These are phyloP conservation scores for Climacteris rufus DNA, from an alignment of 2,113 vertebrate species.

Conservation along the genomic window DNA sequence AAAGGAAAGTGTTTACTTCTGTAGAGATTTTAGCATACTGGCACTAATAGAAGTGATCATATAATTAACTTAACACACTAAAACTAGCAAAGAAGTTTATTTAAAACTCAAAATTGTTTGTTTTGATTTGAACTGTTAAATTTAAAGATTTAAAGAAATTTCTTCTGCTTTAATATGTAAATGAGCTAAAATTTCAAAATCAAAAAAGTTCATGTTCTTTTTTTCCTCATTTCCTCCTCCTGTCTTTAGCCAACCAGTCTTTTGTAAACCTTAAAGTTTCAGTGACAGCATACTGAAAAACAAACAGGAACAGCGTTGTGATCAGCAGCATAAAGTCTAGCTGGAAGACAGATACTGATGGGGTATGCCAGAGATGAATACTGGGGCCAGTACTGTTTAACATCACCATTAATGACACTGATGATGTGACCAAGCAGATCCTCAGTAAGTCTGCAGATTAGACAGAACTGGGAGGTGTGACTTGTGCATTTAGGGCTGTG, in stretches of 20 bases:
- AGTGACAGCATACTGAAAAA: background rate
- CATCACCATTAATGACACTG: background rate
- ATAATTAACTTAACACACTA: background rate
- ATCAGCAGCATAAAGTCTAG: background rate
- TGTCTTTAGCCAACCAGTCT: background rate
- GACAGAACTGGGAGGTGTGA: background rate
- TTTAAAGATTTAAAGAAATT: background rate
- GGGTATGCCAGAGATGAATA: background rate
- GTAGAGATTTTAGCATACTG: background rate
- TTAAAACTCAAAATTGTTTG: background rate
- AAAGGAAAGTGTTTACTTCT: background rate
- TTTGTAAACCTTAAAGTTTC: background rate
- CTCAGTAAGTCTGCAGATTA: background rate
- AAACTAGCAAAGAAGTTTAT: background rate
- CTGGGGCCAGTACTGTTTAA: background rate
- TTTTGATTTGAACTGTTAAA: background rate
- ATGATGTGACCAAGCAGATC: background rate
- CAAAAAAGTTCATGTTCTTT: rapidly evolving
- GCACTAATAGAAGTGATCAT: background rate
- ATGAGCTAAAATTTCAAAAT: background rate
- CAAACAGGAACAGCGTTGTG: background rate
- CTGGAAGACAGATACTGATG: background rate
- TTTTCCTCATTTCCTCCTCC: background rate
- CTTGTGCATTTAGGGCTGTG: background rate
- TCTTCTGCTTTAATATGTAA: background rate